These are phyloP conservation scores for Mactromeris polynyma DNA, from an alignment of 2,888 invertebrate species.

Conservation along the genomic window DNA sequence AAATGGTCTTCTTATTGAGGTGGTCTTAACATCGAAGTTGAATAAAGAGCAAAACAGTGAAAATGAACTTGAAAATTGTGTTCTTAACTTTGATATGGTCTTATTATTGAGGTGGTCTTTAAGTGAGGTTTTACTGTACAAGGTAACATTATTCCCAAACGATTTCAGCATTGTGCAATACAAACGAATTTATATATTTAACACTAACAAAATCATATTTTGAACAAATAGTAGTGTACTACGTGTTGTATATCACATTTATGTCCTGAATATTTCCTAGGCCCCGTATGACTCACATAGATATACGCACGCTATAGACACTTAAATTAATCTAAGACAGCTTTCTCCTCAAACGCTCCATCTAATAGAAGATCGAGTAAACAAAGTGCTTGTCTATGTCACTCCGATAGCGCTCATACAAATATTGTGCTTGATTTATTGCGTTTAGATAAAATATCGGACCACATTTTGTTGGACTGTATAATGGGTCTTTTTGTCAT, in stretches of 20 bases:
- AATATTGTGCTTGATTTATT: neutral
- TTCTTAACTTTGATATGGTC: too few species aligned
- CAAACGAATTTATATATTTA: neutral
- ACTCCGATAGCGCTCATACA: neutral
- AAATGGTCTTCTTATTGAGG: too few species aligned
- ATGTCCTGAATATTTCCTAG: neutral
- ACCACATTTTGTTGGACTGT: neutral
- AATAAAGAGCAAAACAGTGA: too few species aligned
- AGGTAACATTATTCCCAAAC: neutral
- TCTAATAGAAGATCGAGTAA: neutral
- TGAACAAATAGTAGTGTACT: neutral
- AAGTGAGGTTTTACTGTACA: too few species aligned
- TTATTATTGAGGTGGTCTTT: too few species aligned
- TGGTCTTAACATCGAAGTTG: too few species aligned
- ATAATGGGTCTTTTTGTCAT: neutral
- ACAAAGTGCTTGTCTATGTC: neutral
- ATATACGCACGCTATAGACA: neutral
- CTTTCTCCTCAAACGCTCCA: neutral
- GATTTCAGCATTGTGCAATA: neutral
- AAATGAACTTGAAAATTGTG: too few species aligned
- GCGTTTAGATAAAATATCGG: neutral
- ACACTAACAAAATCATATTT: neutral
- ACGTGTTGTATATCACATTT: neutral
- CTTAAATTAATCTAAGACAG: neutral
- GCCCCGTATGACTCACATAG: neutral